Conservation (phyloP, 2,888 invertebrate genomes). For the Ormyrus pomaceus region DNA sequence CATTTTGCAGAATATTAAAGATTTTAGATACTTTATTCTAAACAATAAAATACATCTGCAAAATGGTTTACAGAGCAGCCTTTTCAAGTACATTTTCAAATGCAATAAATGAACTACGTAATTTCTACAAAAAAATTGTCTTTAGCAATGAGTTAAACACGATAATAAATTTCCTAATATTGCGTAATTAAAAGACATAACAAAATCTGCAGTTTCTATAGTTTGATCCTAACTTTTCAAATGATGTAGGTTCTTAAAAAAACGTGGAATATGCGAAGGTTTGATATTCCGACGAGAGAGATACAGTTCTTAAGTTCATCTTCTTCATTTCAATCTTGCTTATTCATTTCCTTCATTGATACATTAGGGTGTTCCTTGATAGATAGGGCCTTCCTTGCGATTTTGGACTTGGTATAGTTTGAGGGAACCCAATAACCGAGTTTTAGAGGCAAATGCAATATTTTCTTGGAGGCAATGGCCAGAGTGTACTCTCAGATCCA, state of each 20-base stretch:
- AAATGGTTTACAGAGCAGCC: slow-evolving; percentile 61
- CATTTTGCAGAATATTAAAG: slow-evolving; percentile 45
- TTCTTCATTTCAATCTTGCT: slow-evolving; percentile 30
- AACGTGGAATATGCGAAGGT: no score
- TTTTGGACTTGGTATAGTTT: slow-evolving; percentile 6
- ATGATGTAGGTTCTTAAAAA: no score
- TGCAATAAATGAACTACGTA: no score
- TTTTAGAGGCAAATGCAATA: background rate
- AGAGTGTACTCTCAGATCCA: slow-evolving; percentile 45
- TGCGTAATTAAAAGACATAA: no score
- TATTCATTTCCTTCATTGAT: slow-evolving; percentile 10
- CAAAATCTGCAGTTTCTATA: no score
- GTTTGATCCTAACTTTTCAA: no score
- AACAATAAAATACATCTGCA: slow-evolving; percentile 55
- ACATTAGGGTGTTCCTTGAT: background rate
- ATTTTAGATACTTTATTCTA: background rate
- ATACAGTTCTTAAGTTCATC: slow-evolving; percentile 12
- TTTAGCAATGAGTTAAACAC: no score
- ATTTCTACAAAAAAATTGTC: no score
- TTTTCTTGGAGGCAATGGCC: slow-evolving; percentile 16
- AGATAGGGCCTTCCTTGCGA: background rate
- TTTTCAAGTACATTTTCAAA: no score
- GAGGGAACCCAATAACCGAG: slow-evolving; percentile 43
- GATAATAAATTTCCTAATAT: no score
- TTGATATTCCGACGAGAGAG: no score